Evolutionary conservation across 1,140 invertebrate genomes (phyloP).

Genomic region (Mylabris phalerata): DNA sequence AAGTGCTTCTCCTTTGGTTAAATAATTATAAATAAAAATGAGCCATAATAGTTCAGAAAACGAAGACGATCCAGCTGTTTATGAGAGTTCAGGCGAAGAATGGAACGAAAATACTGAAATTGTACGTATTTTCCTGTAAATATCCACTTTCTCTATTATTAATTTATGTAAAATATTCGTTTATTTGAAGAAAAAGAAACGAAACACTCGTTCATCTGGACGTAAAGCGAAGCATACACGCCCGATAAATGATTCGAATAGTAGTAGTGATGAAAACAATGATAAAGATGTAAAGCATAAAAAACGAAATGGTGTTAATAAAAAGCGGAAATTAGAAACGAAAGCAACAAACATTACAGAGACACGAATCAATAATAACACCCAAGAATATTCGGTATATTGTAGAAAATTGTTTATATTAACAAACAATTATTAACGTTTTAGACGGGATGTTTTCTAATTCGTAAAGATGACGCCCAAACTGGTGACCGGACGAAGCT

Average conservation of each 20-base stretch:
- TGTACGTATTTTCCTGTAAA: background rate
- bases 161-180: conserved; percentile 16
- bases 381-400: conserved; percentile 29
- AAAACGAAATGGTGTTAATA: conserved; percentile 14
- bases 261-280: background rate
- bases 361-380: conserved; percentile 17
- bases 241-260: conserved; percentile 1
- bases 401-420: background rate
- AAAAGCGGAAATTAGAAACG: conserved; percentile 4
- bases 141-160: background rate
- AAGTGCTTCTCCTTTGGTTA: background rate
- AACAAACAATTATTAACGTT: conserved; percentile 14
- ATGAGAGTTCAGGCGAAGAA: conserved; percentile 38
- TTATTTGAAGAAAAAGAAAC: background rate
- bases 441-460: conserved; percentile 38
- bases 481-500: conserved; percentile 32
- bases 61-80: conserved; percentile 37
- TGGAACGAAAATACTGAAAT: conserved; percentile 28
- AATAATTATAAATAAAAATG: conserved; percentile 10
- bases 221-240: conserved; percentile 4
- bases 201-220: background rate
- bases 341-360: conserved; percentile 14
- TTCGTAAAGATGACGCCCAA: conserved; percentile 38
- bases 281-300: conserved; percentile 11
- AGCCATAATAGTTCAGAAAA: conserved; percentile 31